Evolutionary conservation across 2,888 invertebrate genomes (phyloP), one percentile per base, ranked within the genome.

Genomic region (Epicampocera succincta): DNA sequence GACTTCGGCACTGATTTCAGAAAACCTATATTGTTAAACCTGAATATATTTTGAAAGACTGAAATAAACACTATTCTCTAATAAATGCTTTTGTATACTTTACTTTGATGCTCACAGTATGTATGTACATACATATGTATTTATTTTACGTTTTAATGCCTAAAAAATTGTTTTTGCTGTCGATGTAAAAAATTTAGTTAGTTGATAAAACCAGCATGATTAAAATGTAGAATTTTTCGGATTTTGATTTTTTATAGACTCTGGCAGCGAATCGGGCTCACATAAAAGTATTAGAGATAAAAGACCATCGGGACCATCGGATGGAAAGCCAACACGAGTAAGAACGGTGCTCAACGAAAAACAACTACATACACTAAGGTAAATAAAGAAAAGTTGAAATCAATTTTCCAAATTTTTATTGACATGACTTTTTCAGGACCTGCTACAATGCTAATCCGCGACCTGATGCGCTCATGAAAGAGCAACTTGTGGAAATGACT

Each of bases 401-500:
- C n/a, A 33, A 1, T 54, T 8, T 6, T 25, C 9, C 12, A 58
- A 21, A 21, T 42, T 60, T 38, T 56, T 17, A n/a, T n/a, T 40
- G 15, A 12, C 9, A 9, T 33, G 11, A 12, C 19, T 38, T 1
- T 15, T 56, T 11, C 61, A 94, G 93, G 92, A 98, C 98, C 83
- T 99, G 99, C 92, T 99, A 99, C 92, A 96, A 96, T 79, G 98
- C 98, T 75, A 99, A 99, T 92, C 98, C 99, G 76, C 93, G 99
- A 66, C 99, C 99, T 46, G 99, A 99, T 92, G 99, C 99, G 48
- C 94, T 99, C 83, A 98, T 99, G 97, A 99, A 99, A 92, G 99
- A 99, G 91, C 99, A 99, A 91, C 94, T 99, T 83, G 99, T 99
- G 50, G 99, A 99, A 92, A 98, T 99, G 99, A 99, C 99, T 15